Evolutionary conservation across 2,797 vertebrate species (phyloP), one percentile per base, ranked within the genome.

Genomic region (Siniperca undulata): DNA sequence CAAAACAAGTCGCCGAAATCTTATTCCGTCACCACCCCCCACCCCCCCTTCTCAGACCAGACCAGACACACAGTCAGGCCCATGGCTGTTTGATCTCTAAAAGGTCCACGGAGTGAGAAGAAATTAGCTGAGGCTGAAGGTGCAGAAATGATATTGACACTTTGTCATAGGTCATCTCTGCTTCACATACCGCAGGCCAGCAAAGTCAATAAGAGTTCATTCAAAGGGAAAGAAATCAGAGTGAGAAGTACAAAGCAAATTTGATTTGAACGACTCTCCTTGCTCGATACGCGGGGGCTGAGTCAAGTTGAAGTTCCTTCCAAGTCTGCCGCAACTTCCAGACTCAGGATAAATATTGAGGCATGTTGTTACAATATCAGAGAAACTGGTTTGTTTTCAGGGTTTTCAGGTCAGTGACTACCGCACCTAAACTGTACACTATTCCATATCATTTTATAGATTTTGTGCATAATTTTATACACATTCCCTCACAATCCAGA

Each of bases 31-130:
- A 50, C 52, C 80, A 42, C 40, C 40, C 9, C 40, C 40, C 5
- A 5, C 42, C 34, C 5, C 5, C 42, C 53, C 6, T 36, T 59
- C 14, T 20, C 62, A 77, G 84, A 80, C 76, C 48, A 8, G 36
- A 60, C 76, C 48, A 8, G 36, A 60, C 64, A 16, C 74, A 34
- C 48, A 69, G 83, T 73, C 73, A 53, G 69, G 42, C 61, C 76
- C 77, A 22, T 0, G 17, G 50, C 87, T 79, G 58, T 95, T 94
- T 96, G 92, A 96, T 94, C 85, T 93, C 74, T 53, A 55, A 93
- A 94, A 94, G 90, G 87, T 88, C 77, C 70, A 53, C 42, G 13
- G 71, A 77, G 74, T 55, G 59, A 77, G 34, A 60, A 87, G 80
- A 90, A 91, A 92, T 91, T 78, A 91, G 70, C 86, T 56, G 78